Conservation (phyloP, 2,113 vertebrate genomes). For the Hylia prasina region DNA sequence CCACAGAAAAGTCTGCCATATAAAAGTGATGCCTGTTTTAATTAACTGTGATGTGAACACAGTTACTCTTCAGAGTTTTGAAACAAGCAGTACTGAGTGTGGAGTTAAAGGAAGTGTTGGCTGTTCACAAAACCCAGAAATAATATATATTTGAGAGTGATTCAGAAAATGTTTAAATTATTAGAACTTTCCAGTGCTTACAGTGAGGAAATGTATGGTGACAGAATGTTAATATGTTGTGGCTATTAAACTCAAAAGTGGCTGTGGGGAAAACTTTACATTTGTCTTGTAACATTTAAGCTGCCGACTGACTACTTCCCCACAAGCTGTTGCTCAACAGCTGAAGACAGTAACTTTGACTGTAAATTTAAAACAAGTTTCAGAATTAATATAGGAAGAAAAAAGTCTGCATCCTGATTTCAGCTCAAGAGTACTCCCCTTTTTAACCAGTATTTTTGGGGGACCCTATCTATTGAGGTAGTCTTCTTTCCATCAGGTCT, state of each 20-base stretch:
- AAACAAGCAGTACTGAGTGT: not conserved
- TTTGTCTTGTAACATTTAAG: not conserved
- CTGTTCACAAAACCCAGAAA: not conserved
- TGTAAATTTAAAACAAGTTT: not conserved
- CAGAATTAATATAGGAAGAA: not conserved
- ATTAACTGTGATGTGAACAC: not conserved
- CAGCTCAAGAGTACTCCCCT: not conserved
- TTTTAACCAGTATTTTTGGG: not conserved
- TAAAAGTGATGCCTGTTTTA: not conserved
- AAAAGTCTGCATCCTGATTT: not conserved
- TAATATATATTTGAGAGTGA: not conserved
- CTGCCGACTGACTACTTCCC: not conserved
- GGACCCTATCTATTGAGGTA: not conserved
- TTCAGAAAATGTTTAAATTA: not conserved
- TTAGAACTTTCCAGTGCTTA: not conserved
- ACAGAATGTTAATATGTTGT: not conserved
- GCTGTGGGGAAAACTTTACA: not conserved
- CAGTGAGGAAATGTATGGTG: not conserved
- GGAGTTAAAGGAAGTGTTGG: not conserved
- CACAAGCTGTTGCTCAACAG: accelerated
- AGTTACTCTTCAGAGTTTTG: not conserved
- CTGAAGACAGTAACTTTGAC: not conserved
- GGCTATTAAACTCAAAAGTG: not conserved
- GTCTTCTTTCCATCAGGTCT: not conserved
- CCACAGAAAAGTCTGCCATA: not conserved